Conservation (phyloP, 2,797 vertebrate species). For the Muscicapa striata region DNA sequence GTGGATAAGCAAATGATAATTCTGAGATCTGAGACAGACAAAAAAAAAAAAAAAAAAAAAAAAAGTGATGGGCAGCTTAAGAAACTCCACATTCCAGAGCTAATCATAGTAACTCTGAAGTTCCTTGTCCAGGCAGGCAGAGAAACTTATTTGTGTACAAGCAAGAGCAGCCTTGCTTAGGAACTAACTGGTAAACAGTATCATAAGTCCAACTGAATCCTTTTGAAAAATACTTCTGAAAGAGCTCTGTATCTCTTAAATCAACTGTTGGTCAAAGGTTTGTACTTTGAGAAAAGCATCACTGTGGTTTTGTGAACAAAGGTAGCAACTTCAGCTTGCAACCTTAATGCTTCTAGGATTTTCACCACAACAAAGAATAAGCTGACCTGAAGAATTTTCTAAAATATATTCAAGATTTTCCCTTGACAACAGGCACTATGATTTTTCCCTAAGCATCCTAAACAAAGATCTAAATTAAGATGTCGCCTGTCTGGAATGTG, state of each 20-base stretch:
- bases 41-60: neutral
- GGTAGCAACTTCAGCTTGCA: neutral
- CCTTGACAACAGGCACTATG: neutral
- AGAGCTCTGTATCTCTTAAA: neutral
- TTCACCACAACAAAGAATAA: conserved; percentile 38
- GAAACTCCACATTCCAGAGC: conserved; percentile 38
- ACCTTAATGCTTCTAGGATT: neutral
- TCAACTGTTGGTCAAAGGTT: neutral
- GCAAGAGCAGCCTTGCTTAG: neutral
- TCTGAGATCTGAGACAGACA: neutral
- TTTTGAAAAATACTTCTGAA: neutral
- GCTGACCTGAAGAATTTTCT: neutral
- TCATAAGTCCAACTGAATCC: neutral
- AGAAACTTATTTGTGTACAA: conserved; percentile 11
- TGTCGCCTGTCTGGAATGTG: conserved; percentile 45
- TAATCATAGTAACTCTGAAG: conserved; percentile 19
- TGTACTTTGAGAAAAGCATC: neutral
- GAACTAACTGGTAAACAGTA: neutral
- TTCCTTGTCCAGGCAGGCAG: conserved; percentile 36
- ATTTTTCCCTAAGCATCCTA: conserved; percentile 20
- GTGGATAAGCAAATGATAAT: neutral
- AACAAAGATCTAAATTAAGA: conserved; percentile 59
- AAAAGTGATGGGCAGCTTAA: neutral
- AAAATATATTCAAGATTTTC: neutral
- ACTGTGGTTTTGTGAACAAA: neutral